A percentile compares a stretch with the other conserved stretches of the same genome.
Evolutionary conservation across 2,113 vertebrate species (phyloP).

Genomic region (Miniopterus natalensis): DNA sequence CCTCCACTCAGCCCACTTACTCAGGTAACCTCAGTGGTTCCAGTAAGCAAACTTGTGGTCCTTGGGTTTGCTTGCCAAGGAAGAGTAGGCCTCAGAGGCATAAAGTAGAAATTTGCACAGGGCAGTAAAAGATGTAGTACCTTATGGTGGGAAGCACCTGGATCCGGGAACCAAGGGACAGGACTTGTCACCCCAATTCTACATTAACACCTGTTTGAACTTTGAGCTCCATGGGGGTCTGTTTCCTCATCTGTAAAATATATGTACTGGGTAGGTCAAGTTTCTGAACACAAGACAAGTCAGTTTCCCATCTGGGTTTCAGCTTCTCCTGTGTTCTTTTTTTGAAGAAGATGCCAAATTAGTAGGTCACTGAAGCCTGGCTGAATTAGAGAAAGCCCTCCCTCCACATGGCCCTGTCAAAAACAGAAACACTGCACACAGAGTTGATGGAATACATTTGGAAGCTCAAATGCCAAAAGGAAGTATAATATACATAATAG

Average conservation of each 20-base stretch:
- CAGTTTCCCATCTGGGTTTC: slow-evolving; percentile 60
- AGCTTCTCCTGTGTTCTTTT: slow-evolving; percentile 55
- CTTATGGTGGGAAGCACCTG: background rate
- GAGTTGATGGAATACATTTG: slow-evolving; percentile 64
- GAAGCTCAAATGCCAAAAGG: slow-evolving; percentile 61
- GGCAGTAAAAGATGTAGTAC: background rate
- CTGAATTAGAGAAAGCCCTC: slow-evolving; percentile 55
- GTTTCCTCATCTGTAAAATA: slow-evolving; percentile 70
- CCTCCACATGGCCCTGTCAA: slow-evolving; percentile 50
- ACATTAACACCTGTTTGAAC: slow-evolving; percentile 60
- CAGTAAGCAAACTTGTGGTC: background rate
- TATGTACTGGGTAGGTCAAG: slow-evolving; percentile 46
- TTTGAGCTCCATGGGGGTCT: background rate
- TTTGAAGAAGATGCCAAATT: slow-evolving; percentile 65
- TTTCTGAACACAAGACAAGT: slow-evolving; percentile 68
- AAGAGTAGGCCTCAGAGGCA: background rate
- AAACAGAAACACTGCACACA: slow-evolving; percentile 37
- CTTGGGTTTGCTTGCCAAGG: background rate
- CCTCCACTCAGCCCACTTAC: background rate
- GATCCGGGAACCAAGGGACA: background rate
- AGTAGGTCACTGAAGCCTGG: slow-evolving; percentile 66
- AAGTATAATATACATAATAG: slow-evolving; percentile 9
- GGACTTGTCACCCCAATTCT: background rate
- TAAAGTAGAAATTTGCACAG: background rate
- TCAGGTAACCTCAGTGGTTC: background rate